Conservation (phyloP, 1,140 invertebrate species). For the Ceratina japonica region DNA sequence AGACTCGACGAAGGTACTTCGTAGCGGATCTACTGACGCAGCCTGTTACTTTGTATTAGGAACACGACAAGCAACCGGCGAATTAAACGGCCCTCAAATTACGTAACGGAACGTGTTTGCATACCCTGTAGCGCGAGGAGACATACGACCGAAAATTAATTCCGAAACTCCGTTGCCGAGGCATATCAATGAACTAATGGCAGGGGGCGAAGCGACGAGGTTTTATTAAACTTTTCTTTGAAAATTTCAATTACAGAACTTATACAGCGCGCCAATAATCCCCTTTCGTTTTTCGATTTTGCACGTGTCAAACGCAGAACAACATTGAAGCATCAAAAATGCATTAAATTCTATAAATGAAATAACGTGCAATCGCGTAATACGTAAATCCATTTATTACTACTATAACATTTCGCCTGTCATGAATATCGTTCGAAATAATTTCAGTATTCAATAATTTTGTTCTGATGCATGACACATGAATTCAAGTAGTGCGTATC, state of each 20-base stretch:
- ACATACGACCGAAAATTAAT: constrained; percentile 37
- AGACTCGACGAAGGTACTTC: not conserved
- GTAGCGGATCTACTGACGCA: not conserved
- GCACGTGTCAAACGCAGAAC: not conserved
- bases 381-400: not conserved
- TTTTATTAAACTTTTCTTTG: no score
- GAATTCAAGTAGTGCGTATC: not conserved
- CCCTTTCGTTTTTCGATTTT: no score
- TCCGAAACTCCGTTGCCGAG: not conserved
- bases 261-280: no score
- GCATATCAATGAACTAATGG: not conserved
- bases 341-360: not conserved
- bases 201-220: no score
- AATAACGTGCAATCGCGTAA: not conserved
- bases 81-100: constrained; percentile 34
- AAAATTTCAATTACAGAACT: no score
- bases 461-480: no score
- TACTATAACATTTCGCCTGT: not conserved
- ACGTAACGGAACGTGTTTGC: constrained; percentile 29
- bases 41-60: not conserved
- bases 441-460: not conserved
- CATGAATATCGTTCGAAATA: not conserved
- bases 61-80: not conserved
- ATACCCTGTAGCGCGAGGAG: not conserved
- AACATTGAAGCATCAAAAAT: not conserved